phyloP scores from a whole-genome alignment of 2,797 vertebrate species.

The Peromyscus aztecus region DNA sequence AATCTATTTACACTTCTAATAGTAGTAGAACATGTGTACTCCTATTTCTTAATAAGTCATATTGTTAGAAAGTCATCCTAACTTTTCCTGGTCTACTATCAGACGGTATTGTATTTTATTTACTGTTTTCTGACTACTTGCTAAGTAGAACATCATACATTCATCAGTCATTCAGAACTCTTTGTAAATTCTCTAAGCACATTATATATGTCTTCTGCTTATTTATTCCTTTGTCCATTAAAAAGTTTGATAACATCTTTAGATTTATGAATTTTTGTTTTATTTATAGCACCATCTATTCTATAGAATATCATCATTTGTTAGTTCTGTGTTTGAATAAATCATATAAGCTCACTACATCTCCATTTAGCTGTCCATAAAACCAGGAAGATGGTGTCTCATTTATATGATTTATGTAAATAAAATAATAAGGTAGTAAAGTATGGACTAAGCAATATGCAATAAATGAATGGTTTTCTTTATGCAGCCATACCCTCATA shows the following conservation, averaged over 20 bases:
- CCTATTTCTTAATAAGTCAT: not conserved
- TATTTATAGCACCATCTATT: slow-evolving; percentile 5
- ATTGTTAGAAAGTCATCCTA: not conserved
- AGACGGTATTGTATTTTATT: not conserved
- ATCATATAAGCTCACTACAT: slow-evolving; percentile 2
- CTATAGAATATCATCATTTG: not conserved
- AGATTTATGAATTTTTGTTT: slow-evolving; percentile 21
- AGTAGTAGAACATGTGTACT: not conserved
- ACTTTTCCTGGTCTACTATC: not conserved
- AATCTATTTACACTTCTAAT: not conserved
- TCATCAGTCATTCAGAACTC: slow-evolving; percentile 8
- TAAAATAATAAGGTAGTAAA: slow-evolving; percentile 41
- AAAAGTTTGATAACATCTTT: slow-evolving; percentile 2
- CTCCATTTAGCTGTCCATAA: slow-evolving; percentile 22
- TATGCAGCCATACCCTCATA: not conserved
- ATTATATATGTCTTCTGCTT: slow-evolving; percentile 3
- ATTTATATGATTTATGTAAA: not conserved
- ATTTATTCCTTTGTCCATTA: not conserved
- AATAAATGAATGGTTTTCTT: slow-evolving; percentile 31
- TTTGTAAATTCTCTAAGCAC: slow-evolving; percentile 29
- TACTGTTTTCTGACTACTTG: slow-evolving; percentile 27
- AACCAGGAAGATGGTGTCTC: slow-evolving; percentile 36
- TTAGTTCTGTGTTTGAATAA: slow-evolving; percentile 39
- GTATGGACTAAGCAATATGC: not conserved
- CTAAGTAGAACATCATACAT: slow-evolving; percentile 23